Percentiles rank a stretch among this genome's conserved stretches.
Conservation (phyloP, 2,797 vertebrate genomes). For the Esox lucius region DNA sequence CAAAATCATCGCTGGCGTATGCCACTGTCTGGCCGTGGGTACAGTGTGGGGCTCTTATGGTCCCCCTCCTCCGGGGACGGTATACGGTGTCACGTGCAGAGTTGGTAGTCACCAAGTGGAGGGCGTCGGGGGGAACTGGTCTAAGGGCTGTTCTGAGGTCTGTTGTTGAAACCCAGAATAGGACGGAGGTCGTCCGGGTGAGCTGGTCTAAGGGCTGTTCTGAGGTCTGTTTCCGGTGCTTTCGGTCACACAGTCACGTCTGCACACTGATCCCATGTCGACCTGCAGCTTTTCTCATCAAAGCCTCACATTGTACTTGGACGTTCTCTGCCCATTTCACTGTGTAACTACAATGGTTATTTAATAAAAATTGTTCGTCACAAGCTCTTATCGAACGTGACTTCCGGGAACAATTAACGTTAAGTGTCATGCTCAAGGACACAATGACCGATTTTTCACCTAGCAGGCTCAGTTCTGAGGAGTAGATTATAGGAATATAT, state of each 20-base stretch:
- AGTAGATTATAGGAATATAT: too few relatives aligned
- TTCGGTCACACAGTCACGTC: background rate
- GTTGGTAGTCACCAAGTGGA: background rate
- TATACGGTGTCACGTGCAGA: background rate
- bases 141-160: background rate
- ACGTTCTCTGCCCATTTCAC: background rate
- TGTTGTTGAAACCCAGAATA: background rate
- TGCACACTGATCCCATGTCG: background rate
- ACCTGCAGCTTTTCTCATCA: background rate
- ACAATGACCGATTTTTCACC: too few relatives aligned
- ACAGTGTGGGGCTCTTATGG: too few relatives aligned
- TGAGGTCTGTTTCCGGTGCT: background rate
- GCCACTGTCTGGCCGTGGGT: background rate
- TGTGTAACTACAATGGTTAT: background rate
- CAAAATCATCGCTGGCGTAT: background rate
- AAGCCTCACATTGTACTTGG: background rate
- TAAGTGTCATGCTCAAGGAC: too few relatives aligned
- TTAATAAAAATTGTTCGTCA: too few relatives aligned
- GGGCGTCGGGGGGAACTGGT: background rate
- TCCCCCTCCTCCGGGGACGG: background rate
- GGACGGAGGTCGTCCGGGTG: background rate
- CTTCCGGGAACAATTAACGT: too few relatives aligned
- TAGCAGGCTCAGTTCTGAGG: too few relatives aligned
- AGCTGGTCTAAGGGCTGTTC: background rate
- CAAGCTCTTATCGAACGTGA: too few relatives aligned